Base-by-base conservation (phyloP, 2,888 invertebrate genomes). In the Ypsolopha sequella region DNA sequence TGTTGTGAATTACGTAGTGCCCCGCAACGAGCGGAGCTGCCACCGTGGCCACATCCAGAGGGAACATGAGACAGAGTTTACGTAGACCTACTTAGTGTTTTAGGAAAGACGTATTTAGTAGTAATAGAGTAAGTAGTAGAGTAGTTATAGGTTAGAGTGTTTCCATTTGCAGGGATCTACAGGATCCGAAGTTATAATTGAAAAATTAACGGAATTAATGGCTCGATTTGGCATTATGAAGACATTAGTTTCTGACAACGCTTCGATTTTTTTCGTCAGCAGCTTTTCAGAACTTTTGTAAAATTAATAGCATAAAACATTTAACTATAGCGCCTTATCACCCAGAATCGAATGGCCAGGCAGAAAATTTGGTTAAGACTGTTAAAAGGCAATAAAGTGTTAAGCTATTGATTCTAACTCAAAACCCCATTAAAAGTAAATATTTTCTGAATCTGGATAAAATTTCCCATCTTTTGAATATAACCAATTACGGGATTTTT, bases 171-270 rank as follows among this genome's bases (percentile, higher is more conserved):
- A n/a, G 56, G 33, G 38, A 2, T 36, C 11, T 11, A 54, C 52
- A 0, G 44, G 50, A 36, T 50, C 50, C 2, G 49, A 51, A 4
- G 36, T 50, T 7, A 41, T 56, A 9, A 41, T 57, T 6, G 35
- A 2, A 0, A 56, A 52, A n/a, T 44, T 55, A 34, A 14, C 36
- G 14, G 53, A 57, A 10, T 41, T 54, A 24, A 50, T 55, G 39
- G 39, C 41, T 11, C 54, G 55, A 36, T 56, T 54, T 46, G 55
- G 55, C 7, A 50, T 53, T 39, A 46, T 51, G 0, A 34, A 36
- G 8, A 53, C 52, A 2, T 11, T 57, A 43, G 58, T 58, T 2
- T 53, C 55, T 2, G 58, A 57, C 46, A 58, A 58, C 46, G 56
- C 51, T n/a, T 46, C 51, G 1, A 51, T 53, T 45, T 55, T 58